These are phyloP conservation scores for Drosophila putrida DNA, from an alignment of 2,888 invertebrate species.

Conservation along the genomic window DNA sequence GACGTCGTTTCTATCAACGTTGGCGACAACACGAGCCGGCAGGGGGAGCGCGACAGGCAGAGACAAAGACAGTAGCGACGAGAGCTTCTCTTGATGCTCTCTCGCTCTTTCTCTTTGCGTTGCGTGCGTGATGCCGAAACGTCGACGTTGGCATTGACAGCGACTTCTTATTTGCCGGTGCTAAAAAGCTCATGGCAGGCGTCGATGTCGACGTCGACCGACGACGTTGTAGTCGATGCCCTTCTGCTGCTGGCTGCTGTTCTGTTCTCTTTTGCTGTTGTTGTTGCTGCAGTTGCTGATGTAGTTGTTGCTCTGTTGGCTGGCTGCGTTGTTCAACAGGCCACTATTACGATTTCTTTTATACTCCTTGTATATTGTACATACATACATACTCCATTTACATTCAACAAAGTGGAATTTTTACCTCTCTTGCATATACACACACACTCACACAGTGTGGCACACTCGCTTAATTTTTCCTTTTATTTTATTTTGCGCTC, in stretches of 20 bases:
- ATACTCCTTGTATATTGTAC: slow-evolving; percentile 31
- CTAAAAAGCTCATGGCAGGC: slow-evolving; percentile 45
- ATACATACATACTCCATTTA: slow-evolving; percentile 42
- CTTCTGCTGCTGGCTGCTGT: slow-evolving; percentile 15
- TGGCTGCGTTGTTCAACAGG: slow-evolving; percentile 76
- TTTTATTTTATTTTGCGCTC: slow-evolving; percentile 34
- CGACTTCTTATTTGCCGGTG: slow-evolving; percentile 36
- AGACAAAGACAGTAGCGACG: slow-evolving; percentile 20
- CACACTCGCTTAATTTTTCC: slow-evolving; percentile 24
- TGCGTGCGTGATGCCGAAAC: slow-evolving; percentile 23
- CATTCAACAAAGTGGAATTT: slow-evolving; percentile 70
- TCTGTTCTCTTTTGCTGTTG: slow-evolving; percentile 25
- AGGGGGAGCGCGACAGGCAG: slow-evolving; percentile 1
- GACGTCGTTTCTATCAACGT: slow-evolving; percentile 25
- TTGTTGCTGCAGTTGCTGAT: slow-evolving; percentile 16
- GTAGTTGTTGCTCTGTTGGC: slow-evolving; percentile 34
- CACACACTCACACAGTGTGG: slow-evolving; percentile 13
- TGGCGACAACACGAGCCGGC: slow-evolving; percentile 11
- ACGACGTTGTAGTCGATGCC: slow-evolving; percentile 22
- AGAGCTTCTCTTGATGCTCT: slow-evolving; percentile 17
- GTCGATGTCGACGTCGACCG: slow-evolving; percentile 24
- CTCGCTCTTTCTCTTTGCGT: slow-evolving; percentile 42
- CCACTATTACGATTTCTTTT: slow-evolving; percentile 71
- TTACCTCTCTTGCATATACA: slow-evolving; percentile 32
- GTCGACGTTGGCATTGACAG: slow-evolving; percentile 19